Percentiles rank a stretch among this genome's conserved stretches.
Conservation (phyloP, 2,888 invertebrate genomes). For the Dasysyrphus tricinctus region DNA sequence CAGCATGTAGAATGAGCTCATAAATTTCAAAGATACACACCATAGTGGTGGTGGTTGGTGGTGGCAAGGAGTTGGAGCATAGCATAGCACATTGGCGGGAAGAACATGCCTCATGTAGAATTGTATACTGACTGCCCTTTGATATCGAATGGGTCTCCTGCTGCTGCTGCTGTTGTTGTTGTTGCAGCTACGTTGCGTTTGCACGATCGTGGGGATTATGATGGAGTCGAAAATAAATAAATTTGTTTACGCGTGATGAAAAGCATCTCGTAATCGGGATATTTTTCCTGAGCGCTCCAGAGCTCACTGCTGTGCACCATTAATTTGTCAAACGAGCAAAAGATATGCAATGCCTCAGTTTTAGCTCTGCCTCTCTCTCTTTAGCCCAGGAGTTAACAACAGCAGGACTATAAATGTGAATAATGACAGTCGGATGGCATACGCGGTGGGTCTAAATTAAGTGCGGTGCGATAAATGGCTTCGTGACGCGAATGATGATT, state of each 20-base stretch:
- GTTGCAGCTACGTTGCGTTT: slow-evolving; percentile 13
- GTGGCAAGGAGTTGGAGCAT: slow-evolving; percentile 6
- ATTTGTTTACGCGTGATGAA: slow-evolving; percentile 76
- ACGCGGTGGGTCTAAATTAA: slow-evolving; percentile 73
- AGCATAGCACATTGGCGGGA: not conserved
- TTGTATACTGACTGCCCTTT: slow-evolving; percentile 59
- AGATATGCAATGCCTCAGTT: slow-evolving; percentile 52
- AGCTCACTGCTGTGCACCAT: slow-evolving; percentile 71
- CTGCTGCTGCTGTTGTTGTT: slow-evolving; percentile 44
- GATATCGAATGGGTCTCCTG: slow-evolving; percentile 65
- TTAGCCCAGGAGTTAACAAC: slow-evolving; percentile 13
- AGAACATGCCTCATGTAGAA: slow-evolving; percentile 37
- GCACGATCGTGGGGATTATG: slow-evolving; percentile 69
- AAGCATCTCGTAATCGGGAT: slow-evolving; percentile 74
- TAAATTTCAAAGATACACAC: slow-evolving; percentile 72
- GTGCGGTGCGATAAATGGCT: slow-evolving; percentile 73
- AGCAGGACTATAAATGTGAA: slow-evolving; percentile 64
- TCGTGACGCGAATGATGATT: slow-evolving; percentile 74
- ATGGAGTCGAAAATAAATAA: slow-evolving; percentile 74
- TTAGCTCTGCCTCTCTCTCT: slow-evolving; percentile 9
- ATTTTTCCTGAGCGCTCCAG: slow-evolving; percentile 57
- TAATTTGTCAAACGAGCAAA: slow-evolving; percentile 75
- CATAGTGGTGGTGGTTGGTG: slow-evolving; percentile 24
- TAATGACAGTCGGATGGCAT: slow-evolving; percentile 70
- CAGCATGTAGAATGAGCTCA: slow-evolving; percentile 75